Evolutionary conservation across 1,140 invertebrate species (phyloP), one percentile per base, ranked within the genome.

Genomic region (Zaprionus inermis): DNA sequence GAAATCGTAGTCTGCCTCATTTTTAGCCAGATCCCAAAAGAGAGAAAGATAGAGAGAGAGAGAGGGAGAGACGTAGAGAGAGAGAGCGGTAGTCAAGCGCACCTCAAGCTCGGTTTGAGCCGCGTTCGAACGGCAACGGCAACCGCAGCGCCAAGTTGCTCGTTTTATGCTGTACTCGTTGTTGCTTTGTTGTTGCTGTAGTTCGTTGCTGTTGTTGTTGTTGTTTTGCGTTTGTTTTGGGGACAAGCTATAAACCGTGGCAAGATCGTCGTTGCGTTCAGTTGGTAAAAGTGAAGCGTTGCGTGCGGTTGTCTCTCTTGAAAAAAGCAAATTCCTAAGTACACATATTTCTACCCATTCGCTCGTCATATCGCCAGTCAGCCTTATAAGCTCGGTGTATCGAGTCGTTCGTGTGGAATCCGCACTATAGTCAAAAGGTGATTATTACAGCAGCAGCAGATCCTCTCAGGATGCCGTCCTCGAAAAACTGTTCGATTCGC

Each of bases 211-310:
- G 22, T 30, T 14, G 54, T 52, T 56, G 22, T 36, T 61, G 49
- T 73, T 78, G 49, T 36, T 54, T 77, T 74, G 67, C 54, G 72
- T 70, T 72, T 77, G 86, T 72, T 64, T 88, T 90, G 80, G 80
- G 81, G 71, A 78, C 81, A 89, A 71, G 78, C 81, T 91, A 91
- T 91, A 91, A 91, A 91, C 90, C 74, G 81, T 81, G 90, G 88
- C 85, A 81, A 89, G 90, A 85, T 91, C 83, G 90, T 83, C 82
- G 74, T 59, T 76, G 77, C 90, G 86, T 86, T 91, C 90, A 91
- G 90, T 91, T 91, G 83, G 90, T 91, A 90, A 91, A 91, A 91
- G 90, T 89, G 75, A 86, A 83, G 81, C 90, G 86, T 91, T 85
- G 66, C 86, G 90, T 91, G 80, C 81, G 90, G 90, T 89, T 82